Evolutionary conservation across 2,113 vertebrate species (phyloP), one percentile per base, ranked within the genome.

Genomic region (Himantopus leucocephalus): DNA sequence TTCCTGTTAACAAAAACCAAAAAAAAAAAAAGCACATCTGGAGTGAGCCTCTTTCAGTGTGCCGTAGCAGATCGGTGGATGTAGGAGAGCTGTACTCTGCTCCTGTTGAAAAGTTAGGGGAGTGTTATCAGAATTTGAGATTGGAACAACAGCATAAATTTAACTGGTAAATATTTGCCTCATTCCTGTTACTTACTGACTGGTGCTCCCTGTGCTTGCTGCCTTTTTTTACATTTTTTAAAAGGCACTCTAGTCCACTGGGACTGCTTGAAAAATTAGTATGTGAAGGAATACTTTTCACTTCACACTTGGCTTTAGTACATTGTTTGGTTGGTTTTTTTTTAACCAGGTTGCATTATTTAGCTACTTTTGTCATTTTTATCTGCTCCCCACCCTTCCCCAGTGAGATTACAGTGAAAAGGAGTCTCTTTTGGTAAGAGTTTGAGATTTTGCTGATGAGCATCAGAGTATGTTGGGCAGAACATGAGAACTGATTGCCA

Each of bases 21-120:
- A 30, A 3, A 35, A 4, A 39, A 17, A 70, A 32, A 14, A 37
- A 12, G 8, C 8, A 7, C 10, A 22, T 43, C 21, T 32, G 45
- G 1, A 4, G 0, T 48, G 27, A 64, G 24, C 27, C 22, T 77
- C 6, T 55, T 47, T 27, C 5, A 30, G 11, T 73, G 4, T 41
- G 52, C 53, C 90, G 24, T 23, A 16, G 23, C 16, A 41, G 24
- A n/a, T 45, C 0, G 0, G 0, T 64, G 35, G n/a, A 5, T 32
- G 19, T 71, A 29, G n/a, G 27, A 88, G 52, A 75, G 17, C 52
- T 50, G 12, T 55, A 15, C 27, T 72, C 30, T 0, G 1, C 34
- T 62, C 26, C 72, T 73, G 15, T 45, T 80, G 63, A 32, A 66
- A 70, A 58, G 29, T 58, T 55, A 32, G 8, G 14, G 16, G 4